phyloP scores from a whole-genome alignment of 2,888 invertebrate genomes.

The Polyploca ridens region DNA sequence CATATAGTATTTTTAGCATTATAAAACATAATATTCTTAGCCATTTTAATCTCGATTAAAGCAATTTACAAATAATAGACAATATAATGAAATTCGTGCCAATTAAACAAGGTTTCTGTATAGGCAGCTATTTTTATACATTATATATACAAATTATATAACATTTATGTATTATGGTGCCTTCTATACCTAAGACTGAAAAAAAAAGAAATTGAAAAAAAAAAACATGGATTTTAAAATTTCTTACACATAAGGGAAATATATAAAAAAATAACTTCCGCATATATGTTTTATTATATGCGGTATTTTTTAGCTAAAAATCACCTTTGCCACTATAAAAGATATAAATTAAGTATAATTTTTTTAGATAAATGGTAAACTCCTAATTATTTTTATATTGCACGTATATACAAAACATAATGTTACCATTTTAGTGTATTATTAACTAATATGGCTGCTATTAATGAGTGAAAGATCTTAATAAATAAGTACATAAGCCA shows the following conservation, averaged over 20 bases:
- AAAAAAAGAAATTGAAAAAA: constrained; percentile 22
- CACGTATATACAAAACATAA: constrained; percentile 39
- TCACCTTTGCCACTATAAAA: constrained; percentile 28
- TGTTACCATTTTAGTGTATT: constrained; percentile 44
- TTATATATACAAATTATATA: constrained; percentile 26
- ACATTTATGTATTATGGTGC: constrained; percentile 54
- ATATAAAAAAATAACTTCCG: background rate
- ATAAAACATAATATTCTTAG: background rate
- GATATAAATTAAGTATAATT: constrained; percentile 19
- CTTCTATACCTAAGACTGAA: constrained; percentile 68
- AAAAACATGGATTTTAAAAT: constrained; percentile 13
- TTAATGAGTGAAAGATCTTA: background rate
- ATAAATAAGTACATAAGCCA: background rate
- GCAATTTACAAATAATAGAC: constrained; percentile 15
- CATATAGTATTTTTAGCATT: constrained; percentile 9
- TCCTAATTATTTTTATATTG: constrained; percentile 33
- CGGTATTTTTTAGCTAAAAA: constrained; percentile 23
- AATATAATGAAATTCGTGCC: constrained; percentile 21
- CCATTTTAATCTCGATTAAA: constrained; percentile 8
- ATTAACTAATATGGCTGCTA: constrained; percentile 15
- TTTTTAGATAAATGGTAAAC: constrained; percentile 20
- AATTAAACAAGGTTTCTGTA: background rate
- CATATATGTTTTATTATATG: constrained; percentile 16
- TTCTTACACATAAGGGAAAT: background rate
- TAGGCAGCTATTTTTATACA: constrained; percentile 34